Evolutionary conservation across 2,113 vertebrate genomes (phyloP).

Genomic region (Pelusios castaneus): DNA sequence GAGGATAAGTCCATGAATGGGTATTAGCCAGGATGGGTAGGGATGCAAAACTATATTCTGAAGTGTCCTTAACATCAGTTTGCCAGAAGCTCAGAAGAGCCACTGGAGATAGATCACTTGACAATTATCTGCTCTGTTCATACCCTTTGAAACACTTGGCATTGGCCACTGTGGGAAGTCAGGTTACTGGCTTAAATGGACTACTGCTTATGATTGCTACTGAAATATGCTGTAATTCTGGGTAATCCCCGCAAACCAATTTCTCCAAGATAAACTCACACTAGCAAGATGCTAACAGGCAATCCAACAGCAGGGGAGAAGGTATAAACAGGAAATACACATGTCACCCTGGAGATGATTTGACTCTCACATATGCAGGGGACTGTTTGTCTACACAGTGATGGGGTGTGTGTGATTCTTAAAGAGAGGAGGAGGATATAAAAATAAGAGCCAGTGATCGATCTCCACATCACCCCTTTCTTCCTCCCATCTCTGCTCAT

Average conservation of each 20-base stretch:
- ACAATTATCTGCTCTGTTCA: no score
- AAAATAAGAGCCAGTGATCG: background rate
- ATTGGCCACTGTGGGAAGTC: no score
- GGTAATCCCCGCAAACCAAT: background rate
- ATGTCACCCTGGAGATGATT: background rate
- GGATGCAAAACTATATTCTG: no score
- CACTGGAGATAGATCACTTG: no score
- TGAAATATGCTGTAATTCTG: background rate
- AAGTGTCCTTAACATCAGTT: no score
- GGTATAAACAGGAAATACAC: background rate
- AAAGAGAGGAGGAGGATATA: background rate
- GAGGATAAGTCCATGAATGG: no score
- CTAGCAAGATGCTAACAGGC: background rate
- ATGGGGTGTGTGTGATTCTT: background rate
- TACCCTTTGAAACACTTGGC: no score
- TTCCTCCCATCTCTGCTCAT: background rate
- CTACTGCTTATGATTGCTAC: background rate
- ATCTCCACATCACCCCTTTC: background rate
- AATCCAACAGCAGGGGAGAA: background rate
- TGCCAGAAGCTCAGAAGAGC: no score
- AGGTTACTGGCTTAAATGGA: no score
- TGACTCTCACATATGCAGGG: background rate
- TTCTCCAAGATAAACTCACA: background rate
- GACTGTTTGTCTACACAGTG: background rate
- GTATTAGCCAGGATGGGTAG: no score